These are phyloP conservation scores for Ctenodactylus gundi DNA, from an alignment of 2,113 vertebrate genomes.

Conservation along the genomic window DNA sequence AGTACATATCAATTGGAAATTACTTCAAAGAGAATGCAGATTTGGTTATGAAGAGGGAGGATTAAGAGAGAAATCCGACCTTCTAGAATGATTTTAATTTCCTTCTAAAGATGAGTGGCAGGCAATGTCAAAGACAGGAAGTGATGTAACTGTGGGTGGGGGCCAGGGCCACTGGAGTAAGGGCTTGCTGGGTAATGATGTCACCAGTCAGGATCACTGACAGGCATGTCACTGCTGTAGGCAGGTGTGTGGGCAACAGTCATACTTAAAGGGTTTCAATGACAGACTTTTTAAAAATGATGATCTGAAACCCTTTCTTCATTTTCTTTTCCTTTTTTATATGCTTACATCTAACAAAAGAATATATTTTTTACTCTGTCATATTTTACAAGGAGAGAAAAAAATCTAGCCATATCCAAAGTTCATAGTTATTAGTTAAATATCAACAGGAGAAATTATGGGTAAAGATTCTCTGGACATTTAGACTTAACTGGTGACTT, in stretches of 20 bases:
- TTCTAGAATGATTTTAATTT: background rate
- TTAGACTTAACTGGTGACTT: background rate
- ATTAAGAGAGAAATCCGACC: background rate
- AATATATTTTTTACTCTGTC: background rate
- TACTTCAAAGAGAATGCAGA: background rate
- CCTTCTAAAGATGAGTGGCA: background rate
- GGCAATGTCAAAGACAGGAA: background rate
- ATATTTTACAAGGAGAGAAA: background rate
- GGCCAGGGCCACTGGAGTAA: accelerated
- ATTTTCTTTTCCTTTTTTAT: background rate
- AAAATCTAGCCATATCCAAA: background rate
- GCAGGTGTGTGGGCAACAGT: background rate
- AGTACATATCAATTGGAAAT: background rate
- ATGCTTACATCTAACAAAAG: background rate
- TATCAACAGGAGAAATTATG: background rate
- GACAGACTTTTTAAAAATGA: background rate
- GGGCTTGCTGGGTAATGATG: too few relatives aligned
- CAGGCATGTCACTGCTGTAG: accelerated
- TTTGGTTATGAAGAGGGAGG: background rate
- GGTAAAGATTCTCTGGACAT: background rate
- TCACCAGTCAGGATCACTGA: background rate
- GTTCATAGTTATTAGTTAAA: background rate
- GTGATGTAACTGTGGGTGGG: background rate
- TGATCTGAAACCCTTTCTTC: background rate
- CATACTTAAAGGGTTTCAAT: background rate